A percentile compares a stretch with the other conserved stretches of the same genome.
These are phyloP conservation scores for Phyto melanocephala DNA, from an alignment of 2,888 invertebrate genomes.

Conservation along the genomic window DNA sequence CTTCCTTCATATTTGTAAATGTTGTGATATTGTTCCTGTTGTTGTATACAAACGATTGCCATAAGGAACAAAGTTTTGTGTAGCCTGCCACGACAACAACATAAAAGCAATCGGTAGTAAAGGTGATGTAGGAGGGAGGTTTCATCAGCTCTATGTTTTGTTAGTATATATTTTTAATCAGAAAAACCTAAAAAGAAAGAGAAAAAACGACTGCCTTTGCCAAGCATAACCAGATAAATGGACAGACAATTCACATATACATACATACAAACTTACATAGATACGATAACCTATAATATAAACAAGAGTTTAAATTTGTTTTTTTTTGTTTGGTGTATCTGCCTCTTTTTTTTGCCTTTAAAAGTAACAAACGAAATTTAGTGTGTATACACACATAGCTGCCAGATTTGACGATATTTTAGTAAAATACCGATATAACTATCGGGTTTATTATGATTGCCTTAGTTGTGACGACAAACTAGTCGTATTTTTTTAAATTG, in stretches of 20 bases:
- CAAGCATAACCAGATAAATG: background rate
- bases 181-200: background rate
- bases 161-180: background rate
- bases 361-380: background rate
- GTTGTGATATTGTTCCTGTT: background rate
- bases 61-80: background rate
- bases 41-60: background rate
- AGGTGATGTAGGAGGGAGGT: constrained; percentile 4
- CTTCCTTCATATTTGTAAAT: constrained; percentile 22
- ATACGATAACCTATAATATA: background rate
- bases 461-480: no score
- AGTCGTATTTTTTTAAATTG: no score
- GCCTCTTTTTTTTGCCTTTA: background rate
- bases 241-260: background rate
- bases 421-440: no score
- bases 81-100: background rate
- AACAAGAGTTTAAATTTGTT: background rate
- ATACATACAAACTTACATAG: background rate
- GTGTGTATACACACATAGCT: background rate
- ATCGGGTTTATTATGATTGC: no score
- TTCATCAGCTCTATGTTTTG: background rate
- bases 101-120: background rate
- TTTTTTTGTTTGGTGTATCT: background rate
- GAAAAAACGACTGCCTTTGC: background rate
- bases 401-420: no score